Evolutionary conservation across 2,113 vertebrate genomes (phyloP).

Genomic region (Struthidea cinerea): DNA sequence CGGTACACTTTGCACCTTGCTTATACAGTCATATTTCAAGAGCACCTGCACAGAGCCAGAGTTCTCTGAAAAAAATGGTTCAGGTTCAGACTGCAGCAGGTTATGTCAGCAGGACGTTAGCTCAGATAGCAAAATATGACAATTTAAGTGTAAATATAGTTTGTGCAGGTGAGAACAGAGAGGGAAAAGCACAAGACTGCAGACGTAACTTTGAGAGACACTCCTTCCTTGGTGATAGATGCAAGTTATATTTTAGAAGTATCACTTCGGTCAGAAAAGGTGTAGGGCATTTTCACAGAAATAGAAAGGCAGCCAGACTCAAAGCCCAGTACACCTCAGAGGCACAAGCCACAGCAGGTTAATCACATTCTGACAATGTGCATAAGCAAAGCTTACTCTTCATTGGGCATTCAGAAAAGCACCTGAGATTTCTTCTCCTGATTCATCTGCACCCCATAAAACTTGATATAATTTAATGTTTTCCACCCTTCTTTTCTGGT

Average conservation of each 20-base stretch:
- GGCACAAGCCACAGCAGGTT: not conserved
- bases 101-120: not conserved
- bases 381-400: not conserved
- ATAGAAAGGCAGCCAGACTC: not conserved
- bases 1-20: not conserved
- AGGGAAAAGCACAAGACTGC: not conserved
- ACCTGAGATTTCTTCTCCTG: not conserved
- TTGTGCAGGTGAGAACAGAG: not conserved
- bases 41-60: not conserved
- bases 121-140: not conserved
- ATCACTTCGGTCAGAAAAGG: not conserved
- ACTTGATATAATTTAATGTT: slow-evolving; percentile 8
- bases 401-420: not conserved
- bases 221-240: not conserved
- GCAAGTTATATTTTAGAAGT: not conserved
- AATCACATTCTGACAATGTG: not conserved
- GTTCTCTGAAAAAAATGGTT: not conserved
- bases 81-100: not conserved
- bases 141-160: not conserved
- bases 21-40: not conserved
- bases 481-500: slow-evolving; percentile 13
- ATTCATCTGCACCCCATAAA: not conserved
- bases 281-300: not conserved
- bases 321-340: not conserved
- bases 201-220: not conserved